A percentile compares a stretch with the other conserved stretches of the same genome.
Conservation (phyloP, 2,888 invertebrate species). For the Diploptera punctata region DNA sequence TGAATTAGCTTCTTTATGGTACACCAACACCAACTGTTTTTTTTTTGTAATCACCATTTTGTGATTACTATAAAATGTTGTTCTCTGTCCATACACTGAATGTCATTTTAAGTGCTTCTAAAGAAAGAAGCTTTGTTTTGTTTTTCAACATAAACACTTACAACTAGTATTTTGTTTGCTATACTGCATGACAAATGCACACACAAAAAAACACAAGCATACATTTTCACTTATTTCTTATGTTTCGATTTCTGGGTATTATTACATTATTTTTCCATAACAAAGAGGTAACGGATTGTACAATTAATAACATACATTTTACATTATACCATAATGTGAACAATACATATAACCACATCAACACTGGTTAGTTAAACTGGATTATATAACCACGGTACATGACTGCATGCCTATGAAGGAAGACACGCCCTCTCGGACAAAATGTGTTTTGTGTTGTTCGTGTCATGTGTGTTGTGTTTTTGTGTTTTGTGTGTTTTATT, state of each 20-base stretch:
- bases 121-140: constrained; percentile 11
- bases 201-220: constrained; percentile 44
- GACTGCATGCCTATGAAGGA: constrained; percentile 45
- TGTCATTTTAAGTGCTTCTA: constrained; percentile 32
- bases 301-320: constrained; percentile 46
- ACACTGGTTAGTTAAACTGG: constrained; percentile 44
- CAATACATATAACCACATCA: constrained; percentile 45
- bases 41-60: constrained; percentile 25
- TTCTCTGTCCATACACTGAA: constrained; percentile 28
- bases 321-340: constrained; percentile 46
- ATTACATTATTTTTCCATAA: constrained; percentile 44
- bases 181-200: constrained; percentile 40
- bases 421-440: constrained; percentile 45
- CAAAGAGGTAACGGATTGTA: constrained; percentile 45
- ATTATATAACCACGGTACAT: constrained; percentile 42
- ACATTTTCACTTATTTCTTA: constrained; percentile 42
- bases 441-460: constrained; percentile 34
- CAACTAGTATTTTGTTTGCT: constrained; percentile 37
- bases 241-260: constrained; percentile 40
- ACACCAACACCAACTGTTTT: constrained; percentile 27
- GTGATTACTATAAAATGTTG: constrained; percentile 27
- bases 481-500: constrained; percentile 27
- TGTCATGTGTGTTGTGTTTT: constrained; percentile 37
- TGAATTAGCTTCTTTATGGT: constrained; percentile 27
- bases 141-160: constrained; percentile 38